Evolutionary conservation across 2,888 invertebrate species (phyloP).

Genomic region (Trypoxylon attenuatum): DNA sequence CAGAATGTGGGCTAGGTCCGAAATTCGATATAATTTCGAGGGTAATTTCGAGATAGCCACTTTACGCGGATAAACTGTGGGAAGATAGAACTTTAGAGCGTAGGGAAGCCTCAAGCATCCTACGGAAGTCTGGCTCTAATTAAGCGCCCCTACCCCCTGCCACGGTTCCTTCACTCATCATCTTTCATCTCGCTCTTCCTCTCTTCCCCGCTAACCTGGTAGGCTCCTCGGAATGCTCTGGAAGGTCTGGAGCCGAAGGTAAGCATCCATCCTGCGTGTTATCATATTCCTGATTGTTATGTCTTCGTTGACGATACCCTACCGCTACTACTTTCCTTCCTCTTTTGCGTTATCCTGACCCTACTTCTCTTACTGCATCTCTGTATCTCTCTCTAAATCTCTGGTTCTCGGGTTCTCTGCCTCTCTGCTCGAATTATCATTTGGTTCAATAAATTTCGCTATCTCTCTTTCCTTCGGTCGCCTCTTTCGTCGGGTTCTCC

Average conservation of each 20-base stretch:
- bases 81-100: conserved; percentile 68
- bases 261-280: conserved; percentile 69
- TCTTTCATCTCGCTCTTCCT: conserved; percentile 62
- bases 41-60: conserved; percentile 69
- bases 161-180: conserved; percentile 70
- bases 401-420: no score
- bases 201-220: conserved; percentile 34
- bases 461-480: conserved; percentile 3
- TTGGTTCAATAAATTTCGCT: conserved; percentile 32
- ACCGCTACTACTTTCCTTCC: conserved; percentile 34
- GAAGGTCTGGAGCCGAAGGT: conserved; percentile 65
- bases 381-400: conserved; percentile 7
- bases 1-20: conserved; percentile 33
- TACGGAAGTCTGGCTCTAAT: conserved; percentile 74
- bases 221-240: conserved; percentile 47
- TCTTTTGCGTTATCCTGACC: conserved; percentile 8
- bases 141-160: conserved; percentile 68
- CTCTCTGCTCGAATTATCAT: no score
- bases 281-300: conserved; percentile 73
- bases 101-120: conserved; percentile 72
- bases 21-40: conserved; percentile 64
- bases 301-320: conserved; percentile 61
- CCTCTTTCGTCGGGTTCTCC: conserved; percentile 13
- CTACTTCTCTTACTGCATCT: not conserved
- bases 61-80: conserved; percentile 71